Conservation (phyloP, 2,888 invertebrate species). For the Cantharis rustica region DNA sequence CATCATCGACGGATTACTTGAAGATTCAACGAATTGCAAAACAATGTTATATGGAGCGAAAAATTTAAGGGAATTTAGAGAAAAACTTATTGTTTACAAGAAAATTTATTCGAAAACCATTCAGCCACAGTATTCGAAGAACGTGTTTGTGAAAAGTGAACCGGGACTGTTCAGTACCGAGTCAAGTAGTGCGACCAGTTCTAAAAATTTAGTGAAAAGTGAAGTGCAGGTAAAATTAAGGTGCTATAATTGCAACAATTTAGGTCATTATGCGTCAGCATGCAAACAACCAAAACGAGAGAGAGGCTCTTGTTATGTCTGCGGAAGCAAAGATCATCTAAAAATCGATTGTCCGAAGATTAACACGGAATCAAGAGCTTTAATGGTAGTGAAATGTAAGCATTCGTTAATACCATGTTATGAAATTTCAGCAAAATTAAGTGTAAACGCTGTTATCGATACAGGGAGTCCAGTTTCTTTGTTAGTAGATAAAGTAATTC, state of each 20-base stretch:
- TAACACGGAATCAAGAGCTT: no score
- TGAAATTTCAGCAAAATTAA: no score
- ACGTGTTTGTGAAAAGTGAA: not conserved
- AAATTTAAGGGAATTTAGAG: not conserved
- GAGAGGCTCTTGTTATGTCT: not conserved
- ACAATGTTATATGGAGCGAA: not conserved
- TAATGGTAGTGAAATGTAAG: no score
- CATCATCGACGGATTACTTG: not conserved
- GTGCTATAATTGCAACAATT: not conserved
- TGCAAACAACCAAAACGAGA: no score
- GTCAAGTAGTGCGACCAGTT: not conserved
- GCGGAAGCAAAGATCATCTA: no score
- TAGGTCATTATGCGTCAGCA: no score
- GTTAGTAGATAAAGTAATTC: no score
- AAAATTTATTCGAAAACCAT: not conserved
- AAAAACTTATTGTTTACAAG: not conserved
- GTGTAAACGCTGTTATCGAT: no score
- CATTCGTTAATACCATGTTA: no score
- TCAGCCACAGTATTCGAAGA: not conserved
- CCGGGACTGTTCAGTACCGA: not conserved
- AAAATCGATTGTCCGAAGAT: no score
- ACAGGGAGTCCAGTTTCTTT: no score
- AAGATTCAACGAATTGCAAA: not conserved
- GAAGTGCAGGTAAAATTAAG: not conserved
- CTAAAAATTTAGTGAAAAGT: not conserved